These are phyloP conservation scores for Sanderia malayensis DNA, from an alignment of 30 jellyfish, hydroid and myxozoan species.

Conservation along the genomic window DNA sequence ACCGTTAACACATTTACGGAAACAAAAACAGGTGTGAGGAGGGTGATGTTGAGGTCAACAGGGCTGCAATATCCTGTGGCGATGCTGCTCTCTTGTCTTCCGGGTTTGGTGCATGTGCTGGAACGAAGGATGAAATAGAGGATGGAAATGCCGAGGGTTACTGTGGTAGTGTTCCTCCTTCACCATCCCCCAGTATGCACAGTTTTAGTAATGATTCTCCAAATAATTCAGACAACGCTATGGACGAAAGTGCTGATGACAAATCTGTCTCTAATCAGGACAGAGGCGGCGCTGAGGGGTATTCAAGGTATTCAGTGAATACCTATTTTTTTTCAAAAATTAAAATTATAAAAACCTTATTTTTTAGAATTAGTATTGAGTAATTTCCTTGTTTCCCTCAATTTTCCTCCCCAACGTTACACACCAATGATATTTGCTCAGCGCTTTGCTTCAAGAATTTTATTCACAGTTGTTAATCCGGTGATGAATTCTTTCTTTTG, in stretches of 20 bases:
- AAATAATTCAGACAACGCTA: background rate
- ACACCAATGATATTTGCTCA: too few relatives aligned
- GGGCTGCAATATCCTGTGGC: slow-evolving; percentile 6
- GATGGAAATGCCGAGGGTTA: background rate
- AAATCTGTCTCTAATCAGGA: background rate
- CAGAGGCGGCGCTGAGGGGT: slow-evolving; percentile 55
- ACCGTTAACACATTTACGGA: slow-evolving; percentile 6
- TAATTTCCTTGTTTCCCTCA: too few relatives aligned
- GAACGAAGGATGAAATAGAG: background rate
- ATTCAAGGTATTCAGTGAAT: too few relatives aligned
- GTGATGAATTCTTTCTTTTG: too few relatives aligned
- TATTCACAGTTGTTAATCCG: too few relatives aligned
- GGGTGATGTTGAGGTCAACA: background rate
- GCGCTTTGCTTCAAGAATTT: too few relatives aligned
- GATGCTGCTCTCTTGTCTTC: background rate
- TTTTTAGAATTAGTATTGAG: too few relatives aligned
- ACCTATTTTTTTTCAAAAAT: too few relatives aligned
- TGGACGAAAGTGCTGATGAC: slow-evolving; percentile 5
- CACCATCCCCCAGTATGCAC: background rate
- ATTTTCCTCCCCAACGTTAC: too few relatives aligned
- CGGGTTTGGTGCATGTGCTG: background rate
- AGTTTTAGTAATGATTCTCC: too few relatives aligned
- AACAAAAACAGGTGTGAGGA: slow-evolving; percentile 6
- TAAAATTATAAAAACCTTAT: too few relatives aligned
- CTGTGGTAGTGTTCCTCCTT: slow-evolving; percentile 5